phyloP scores from a whole-genome alignment of 2,113 vertebrate genomes.

The Dolichotis patagonum region DNA sequence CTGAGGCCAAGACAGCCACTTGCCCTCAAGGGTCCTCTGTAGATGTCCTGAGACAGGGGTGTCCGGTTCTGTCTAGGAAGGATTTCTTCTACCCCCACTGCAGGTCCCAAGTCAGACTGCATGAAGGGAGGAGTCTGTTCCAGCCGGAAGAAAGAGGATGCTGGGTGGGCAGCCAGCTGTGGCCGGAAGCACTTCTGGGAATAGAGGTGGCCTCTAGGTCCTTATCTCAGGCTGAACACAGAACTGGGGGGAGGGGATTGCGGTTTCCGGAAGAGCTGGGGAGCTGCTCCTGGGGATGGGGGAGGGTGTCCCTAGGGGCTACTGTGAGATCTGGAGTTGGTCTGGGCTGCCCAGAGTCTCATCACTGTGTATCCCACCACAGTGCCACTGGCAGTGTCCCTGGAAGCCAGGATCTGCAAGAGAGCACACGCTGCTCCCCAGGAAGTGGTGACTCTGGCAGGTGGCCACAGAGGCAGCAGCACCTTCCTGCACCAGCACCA shows the following conservation, averaged over 20 bases:
- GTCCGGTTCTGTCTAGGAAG: not conserved
- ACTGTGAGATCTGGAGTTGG: not conserved
- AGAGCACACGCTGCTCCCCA: not conserved
- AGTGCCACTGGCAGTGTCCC: not conserved
- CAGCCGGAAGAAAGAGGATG: not conserved
- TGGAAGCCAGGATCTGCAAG: too few species aligned
- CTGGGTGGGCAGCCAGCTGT: not conserved
- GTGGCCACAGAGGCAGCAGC: not conserved
- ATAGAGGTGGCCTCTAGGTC: not conserved
- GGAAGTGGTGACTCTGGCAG: not conserved
- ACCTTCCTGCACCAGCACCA: not conserved
- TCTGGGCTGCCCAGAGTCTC: not conserved
- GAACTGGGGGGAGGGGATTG: not conserved
- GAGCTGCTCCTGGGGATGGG: not conserved
- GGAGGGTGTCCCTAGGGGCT: not conserved
- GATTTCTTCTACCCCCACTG: not conserved
- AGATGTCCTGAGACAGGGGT: not conserved
- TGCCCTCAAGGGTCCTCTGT: not conserved
- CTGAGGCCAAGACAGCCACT: not conserved
- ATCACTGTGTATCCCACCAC: not conserved
- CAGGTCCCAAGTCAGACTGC: not conserved
- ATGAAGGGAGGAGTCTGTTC: not conserved
- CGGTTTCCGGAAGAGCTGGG: not conserved
- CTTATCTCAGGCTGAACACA: conserved; percentile 41
- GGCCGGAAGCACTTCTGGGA: conserved; percentile 66